These are phyloP conservation scores for Typhlomys cinereus DNA, from an alignment of 2,113 vertebrate species.

Conservation along the genomic window DNA sequence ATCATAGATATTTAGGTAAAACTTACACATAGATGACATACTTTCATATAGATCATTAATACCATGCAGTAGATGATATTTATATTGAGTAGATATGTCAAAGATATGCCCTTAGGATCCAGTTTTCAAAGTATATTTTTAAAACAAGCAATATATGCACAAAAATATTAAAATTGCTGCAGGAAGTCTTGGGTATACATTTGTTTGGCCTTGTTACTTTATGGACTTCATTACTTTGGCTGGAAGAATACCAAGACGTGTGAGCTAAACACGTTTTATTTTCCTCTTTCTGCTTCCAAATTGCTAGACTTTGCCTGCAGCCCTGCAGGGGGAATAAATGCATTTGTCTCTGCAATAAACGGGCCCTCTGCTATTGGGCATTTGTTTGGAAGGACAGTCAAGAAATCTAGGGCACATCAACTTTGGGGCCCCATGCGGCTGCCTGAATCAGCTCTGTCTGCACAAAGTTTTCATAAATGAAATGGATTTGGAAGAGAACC, in stretches of 20 bases:
- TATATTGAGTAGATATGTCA: background rate
- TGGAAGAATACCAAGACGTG: background rate
- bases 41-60: background rate
- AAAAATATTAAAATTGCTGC: background rate
- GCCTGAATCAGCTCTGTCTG: conserved; percentile 3
- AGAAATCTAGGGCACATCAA: conserved; percentile 15
- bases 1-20: background rate
- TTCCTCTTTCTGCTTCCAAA: background rate
- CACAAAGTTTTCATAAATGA: background rate
- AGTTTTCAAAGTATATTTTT: background rate
- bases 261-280: background rate
- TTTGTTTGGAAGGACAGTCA: conserved; percentile 43
- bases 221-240: background rate
- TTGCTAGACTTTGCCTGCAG: background rate
- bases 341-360: conserved; percentile 25
- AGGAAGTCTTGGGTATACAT: background rate
- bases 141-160: background rate
- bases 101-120: background rate
- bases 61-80: background rate
- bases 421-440: fast-evolving
- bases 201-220: background rate
- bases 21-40: background rate
- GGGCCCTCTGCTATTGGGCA: background rate
- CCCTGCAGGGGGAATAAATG: background rate
- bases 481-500: background rate